Conservation (phyloP, 2,888 invertebrate species). For the Alviniconcha strummeri region DNA sequence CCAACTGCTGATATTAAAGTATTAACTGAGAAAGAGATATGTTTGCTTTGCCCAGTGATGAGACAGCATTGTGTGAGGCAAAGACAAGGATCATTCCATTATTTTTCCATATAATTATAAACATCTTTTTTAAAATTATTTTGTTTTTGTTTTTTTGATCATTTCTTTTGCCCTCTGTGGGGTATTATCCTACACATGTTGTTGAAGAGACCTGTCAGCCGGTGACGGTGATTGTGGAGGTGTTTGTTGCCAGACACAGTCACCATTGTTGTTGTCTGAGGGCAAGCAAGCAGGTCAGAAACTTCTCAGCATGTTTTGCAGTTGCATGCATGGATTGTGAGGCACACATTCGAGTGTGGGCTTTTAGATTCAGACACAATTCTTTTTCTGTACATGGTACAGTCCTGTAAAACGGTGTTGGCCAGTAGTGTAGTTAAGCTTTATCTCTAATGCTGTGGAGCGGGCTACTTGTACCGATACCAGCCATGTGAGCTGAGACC, state of each 20-base stretch:
- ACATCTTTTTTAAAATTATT: background rate
- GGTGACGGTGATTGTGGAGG: background rate
- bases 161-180: background rate
- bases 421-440: no score
- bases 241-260: background rate
- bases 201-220: background rate
- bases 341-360: no score
- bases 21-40: no score
- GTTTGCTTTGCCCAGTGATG: constrained; percentile 9
- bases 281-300: background rate
- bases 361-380: no score
- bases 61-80: constrained; percentile 11
- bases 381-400: no score
- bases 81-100: background rate
- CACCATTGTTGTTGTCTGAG: constrained; percentile 14
- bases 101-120: background rate
- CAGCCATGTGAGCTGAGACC: no score
- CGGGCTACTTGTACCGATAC: no score
- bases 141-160: background rate
- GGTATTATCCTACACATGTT: background rate
- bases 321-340: background rate
- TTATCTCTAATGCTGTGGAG: no score
- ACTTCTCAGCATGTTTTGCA: background rate
- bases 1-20: no score
- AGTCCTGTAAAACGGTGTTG: no score